Evolutionary conservation across 2,888 invertebrate species (phyloP).

Genomic region (Lasioglossum calceatum): DNA sequence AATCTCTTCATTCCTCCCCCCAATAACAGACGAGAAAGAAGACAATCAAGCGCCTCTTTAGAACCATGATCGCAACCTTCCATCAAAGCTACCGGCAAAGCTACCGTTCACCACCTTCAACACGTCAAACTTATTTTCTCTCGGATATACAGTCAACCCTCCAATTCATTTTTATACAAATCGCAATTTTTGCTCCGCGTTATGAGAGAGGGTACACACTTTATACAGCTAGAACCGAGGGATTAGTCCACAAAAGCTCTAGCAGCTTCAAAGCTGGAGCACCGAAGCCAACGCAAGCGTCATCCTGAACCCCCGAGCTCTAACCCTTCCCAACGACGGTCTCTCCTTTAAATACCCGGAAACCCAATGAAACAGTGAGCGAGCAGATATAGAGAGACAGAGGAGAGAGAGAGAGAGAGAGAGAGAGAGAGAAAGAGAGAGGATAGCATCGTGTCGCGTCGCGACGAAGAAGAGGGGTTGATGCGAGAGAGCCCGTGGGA

Average conservation of each 20-base stretch:
- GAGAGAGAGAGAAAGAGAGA: background rate
- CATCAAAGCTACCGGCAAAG: too few species aligned
- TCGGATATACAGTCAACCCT: too few species aligned
- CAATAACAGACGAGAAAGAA: background rate
- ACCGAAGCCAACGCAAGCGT: background rate
- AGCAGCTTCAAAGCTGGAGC: too few species aligned
- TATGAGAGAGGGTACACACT: too few species aligned
- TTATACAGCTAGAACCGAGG: too few species aligned
- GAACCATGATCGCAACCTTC: background rate
- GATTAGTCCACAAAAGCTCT: too few species aligned
- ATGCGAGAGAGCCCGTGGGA: slow-evolving; percentile 8
- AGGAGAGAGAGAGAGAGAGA: background rate
- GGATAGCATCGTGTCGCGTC: background rate
- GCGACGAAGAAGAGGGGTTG: background rate
- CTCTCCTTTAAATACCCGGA: slow-evolving; percentile 14
- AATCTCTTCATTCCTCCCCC: background rate
- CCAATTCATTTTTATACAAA: too few species aligned
- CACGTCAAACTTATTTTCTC: too few species aligned
- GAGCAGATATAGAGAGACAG: background rate
- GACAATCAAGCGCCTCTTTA: background rate
- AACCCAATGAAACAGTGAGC: slow-evolving; percentile 13
- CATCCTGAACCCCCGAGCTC: background rate
- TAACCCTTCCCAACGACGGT: slow-evolving; percentile 1
- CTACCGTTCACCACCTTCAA: background rate
- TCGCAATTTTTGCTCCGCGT: too few species aligned